phyloP scores from a whole-genome alignment of 2,888 invertebrate genomes.

The Eristalis pertinax region DNA sequence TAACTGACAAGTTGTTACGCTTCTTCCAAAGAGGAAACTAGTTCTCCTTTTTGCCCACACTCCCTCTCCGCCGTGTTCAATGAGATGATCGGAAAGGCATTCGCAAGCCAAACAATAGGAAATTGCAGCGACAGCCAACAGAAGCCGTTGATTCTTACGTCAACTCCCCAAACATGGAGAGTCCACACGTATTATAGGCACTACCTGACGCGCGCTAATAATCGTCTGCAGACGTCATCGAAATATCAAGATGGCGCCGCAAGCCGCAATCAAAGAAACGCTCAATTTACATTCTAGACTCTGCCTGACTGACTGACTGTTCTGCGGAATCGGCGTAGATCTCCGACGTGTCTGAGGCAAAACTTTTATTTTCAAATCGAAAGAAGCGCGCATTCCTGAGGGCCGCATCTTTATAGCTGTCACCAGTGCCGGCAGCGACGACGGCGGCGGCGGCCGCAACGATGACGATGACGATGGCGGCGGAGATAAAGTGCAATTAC shows the following conservation, averaged over 20 bases:
- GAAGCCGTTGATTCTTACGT: conserved; percentile 39
- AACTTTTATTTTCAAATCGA: conserved; percentile 5
- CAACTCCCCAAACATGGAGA: conserved; percentile 53
- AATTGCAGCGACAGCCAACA: conserved; percentile 25
- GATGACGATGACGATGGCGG: too few species aligned
- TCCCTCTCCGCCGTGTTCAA: not conserved
- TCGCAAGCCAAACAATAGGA: conserved; percentile 16
- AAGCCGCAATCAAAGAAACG: not conserved
- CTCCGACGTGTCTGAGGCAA: conserved; percentile 43
- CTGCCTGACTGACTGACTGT: conserved; percentile 65
- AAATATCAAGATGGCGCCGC: conserved; percentile 56
- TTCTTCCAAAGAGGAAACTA: conserved; percentile 13
- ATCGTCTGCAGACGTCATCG: conserved; percentile 26
- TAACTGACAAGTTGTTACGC: not conserved
- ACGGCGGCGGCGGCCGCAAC: not conserved
- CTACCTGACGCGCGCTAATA: conserved; percentile 40
- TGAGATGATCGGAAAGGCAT: conserved; percentile 34
- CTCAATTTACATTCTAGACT: not conserved
- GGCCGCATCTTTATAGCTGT: conserved; percentile 8
- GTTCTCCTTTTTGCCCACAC: conserved; percentile 7
- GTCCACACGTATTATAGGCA: conserved; percentile 6
- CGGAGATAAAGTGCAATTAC: conserved; percentile 19
- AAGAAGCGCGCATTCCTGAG: not conserved
- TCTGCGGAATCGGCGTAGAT: conserved; percentile 73
- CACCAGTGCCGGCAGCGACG: not conserved